These are phyloP conservation scores for Toxonevra muliebris DNA, from an alignment of 2,888 invertebrate genomes.

Conservation along the genomic window DNA sequence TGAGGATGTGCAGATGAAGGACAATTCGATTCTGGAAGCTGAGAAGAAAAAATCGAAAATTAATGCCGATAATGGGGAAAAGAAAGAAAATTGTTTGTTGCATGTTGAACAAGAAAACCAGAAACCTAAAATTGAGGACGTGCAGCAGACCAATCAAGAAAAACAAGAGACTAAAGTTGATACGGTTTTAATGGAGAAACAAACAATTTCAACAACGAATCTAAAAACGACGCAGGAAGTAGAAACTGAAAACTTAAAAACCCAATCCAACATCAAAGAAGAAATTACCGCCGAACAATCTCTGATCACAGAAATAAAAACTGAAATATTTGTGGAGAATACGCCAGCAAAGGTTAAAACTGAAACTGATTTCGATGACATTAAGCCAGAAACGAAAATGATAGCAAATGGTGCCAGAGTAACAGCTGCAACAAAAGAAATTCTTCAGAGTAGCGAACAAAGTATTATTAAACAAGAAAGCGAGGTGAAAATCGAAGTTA, in stretches of 20 bases:
- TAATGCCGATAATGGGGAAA: no score
- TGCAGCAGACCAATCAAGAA: no score
- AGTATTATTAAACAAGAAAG: neutral
- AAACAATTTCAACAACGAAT: neutral
- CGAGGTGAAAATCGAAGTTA: no score
- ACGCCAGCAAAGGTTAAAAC: neutral
- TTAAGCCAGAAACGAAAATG: constrained; percentile 7
- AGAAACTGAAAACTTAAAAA: constrained; percentile 24
- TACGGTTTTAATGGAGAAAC: neutral
- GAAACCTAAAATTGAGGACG: no score
- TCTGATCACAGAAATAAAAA: neutral
- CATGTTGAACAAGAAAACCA: no score
- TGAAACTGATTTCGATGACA: constrained; percentile 8
- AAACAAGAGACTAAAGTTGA: neutral
- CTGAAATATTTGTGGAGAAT: neutral
- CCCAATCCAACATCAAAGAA: neutral
- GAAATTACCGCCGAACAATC: neutral
- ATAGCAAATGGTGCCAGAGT: neutral
- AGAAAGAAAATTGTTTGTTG: no score
- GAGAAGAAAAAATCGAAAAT: neutral
- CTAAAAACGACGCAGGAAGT: neutral
- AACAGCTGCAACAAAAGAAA: neutral
- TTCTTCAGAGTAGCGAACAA: neutral
- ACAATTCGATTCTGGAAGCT: neutral
- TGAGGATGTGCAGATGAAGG: constrained; percentile 9